phyloP scores from a whole-genome alignment of 2,888 invertebrate genomes.

The Chloromyia formosa region DNA sequence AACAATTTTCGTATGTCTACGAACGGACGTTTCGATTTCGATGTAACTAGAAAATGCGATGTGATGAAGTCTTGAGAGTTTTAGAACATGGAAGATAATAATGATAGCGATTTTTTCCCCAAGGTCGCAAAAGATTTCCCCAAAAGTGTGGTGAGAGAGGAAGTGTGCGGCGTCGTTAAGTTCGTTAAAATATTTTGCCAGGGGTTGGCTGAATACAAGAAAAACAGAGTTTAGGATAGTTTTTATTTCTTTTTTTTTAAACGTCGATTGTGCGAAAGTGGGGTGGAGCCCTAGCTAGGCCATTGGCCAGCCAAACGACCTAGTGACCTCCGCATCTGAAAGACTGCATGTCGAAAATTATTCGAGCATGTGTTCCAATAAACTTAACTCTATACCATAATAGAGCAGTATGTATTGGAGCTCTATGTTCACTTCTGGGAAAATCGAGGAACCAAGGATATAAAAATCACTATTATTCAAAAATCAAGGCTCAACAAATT shows the following conservation, averaged over 20 bases:
- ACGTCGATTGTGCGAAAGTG: conserved; percentile 43
- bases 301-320: conserved; percentile 60
- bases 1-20: conserved; percentile 18
- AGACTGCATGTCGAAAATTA: neutral
- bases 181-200: conserved; percentile 31
- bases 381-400: too few relatives aligned
- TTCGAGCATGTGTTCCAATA: too few relatives aligned
- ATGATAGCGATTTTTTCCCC: conserved; percentile 36
- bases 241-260: conserved; percentile 14
- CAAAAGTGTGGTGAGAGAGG: conserved; percentile 2
- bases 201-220: conserved; percentile 20
- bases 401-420: too few relatives aligned
- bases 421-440: too few relatives aligned
- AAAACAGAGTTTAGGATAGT: conserved; percentile 17
- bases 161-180: conserved; percentile 9
- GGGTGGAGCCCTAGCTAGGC: conserved; percentile 49
- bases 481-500: neutral
- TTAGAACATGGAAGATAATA: conserved; percentile 30
- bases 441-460: too few relatives aligned
- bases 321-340: conserved; percentile 60
- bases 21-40: conserved; percentile 42
- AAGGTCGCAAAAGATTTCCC: conserved; percentile 38
- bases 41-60: conserved; percentile 40
- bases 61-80: conserved; percentile 14
- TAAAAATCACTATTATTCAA: neutral